These are phyloP conservation scores for Megaceryle alcyon DNA, from an alignment of 2,797 vertebrate genomes.

Conservation along the genomic window DNA sequence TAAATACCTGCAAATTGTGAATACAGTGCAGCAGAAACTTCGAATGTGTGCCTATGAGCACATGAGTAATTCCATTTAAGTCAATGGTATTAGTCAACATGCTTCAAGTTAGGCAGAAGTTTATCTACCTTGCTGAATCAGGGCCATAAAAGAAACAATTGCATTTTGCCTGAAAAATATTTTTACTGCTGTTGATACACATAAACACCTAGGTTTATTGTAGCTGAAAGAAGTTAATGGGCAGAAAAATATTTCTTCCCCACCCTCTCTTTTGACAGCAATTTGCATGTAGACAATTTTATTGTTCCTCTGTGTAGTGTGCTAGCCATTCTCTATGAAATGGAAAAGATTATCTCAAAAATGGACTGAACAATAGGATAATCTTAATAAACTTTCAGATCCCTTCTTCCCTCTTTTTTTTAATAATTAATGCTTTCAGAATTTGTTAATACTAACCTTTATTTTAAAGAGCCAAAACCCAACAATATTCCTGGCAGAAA, in stretches of 20 bases:
- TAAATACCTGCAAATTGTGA: neutral
- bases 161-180: conserved; percentile 14
- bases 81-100: neutral
- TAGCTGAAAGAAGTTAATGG: conserved; percentile 22
- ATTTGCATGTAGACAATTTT: neutral
- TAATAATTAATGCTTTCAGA: neutral
- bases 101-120: neutral
- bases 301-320: neutral
- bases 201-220: conserved; percentile 25
- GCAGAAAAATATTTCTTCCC: conserved; percentile 25
- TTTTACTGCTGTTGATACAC: conserved; percentile 23
- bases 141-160: conserved; percentile 15
- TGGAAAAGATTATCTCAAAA: neutral
- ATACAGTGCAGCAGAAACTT: neutral
- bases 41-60: neutral
- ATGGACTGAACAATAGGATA: neutral
- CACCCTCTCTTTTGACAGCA: neutral
- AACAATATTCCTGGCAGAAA: neutral
- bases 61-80: neutral
- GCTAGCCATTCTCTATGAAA: neutral
- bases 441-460: neutral
- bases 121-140: conserved; percentile 39
- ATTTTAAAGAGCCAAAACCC: neutral
- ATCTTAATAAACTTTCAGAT: neutral
- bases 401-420: too few species aligned